A percentile compares a stretch with the other conserved stretches of the same genome.
These are phyloP conservation scores for Tortricodes alternella DNA, from an alignment of 2,888 invertebrate species.

Conservation along the genomic window DNA sequence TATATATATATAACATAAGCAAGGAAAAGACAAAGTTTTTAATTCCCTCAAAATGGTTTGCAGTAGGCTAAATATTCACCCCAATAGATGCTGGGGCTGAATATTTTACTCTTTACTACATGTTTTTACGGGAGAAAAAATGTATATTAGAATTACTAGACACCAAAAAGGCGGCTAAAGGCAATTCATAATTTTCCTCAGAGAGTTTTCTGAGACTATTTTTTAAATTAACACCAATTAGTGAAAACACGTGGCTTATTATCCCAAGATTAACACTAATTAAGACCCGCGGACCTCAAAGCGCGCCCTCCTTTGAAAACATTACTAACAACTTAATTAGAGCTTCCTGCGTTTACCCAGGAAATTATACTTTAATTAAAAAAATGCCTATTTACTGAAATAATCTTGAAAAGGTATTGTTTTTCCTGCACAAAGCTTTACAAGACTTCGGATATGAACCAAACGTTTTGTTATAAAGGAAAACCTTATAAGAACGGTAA, in stretches of 20 bases:
- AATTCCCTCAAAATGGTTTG: no score
- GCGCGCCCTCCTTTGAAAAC: slow-evolving; percentile 67
- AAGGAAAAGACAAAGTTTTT: no score
- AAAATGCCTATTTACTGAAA: not conserved
- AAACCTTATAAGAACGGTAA: no score
- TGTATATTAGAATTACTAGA: not conserved
- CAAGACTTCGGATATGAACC: no score
- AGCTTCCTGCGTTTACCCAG: slow-evolving; percentile 40
- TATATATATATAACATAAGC: no score
- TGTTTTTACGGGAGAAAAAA: no score
- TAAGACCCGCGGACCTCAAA: slow-evolving; percentile 69
- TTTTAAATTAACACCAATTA: slow-evolving; percentile 69
- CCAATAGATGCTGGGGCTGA: no score
- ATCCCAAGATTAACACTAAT: slow-evolving; percentile 78
- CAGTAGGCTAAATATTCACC: no score
- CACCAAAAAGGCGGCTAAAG: not conserved
- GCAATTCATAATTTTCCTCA: slow-evolving; percentile 20
- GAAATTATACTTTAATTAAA: slow-evolving; percentile 1
- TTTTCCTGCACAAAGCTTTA: not conserved
- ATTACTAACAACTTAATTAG: slow-evolving; percentile 62
- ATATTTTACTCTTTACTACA: no score
- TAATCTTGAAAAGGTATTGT: not conserved
- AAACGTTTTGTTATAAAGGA: no score
- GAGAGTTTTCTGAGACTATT: slow-evolving; percentile 37
- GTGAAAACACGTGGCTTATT: slow-evolving; percentile 72